Conservation (phyloP, 2,888 invertebrate genomes). For the Agrochola circellaris region DNA sequence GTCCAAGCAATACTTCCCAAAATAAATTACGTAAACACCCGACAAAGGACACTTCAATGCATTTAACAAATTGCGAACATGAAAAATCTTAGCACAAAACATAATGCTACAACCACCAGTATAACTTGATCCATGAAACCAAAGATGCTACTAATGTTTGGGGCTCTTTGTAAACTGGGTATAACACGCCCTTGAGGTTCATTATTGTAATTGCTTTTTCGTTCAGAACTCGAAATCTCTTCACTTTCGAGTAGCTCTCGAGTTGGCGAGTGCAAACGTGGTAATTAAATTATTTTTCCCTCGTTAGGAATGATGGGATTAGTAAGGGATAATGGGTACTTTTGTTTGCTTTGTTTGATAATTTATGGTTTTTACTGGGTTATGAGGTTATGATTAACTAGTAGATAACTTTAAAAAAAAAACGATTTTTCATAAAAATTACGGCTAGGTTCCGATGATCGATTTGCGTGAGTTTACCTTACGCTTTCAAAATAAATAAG, state of each 20-base stretch:
- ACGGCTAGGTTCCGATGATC: too few relatives aligned
- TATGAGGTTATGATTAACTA: constrained; percentile 8
- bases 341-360: constrained; percentile 61
- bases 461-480: too few relatives aligned
- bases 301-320: constrained; percentile 78
- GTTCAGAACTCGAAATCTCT: constrained; percentile 83
- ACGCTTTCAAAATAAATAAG: neutral
- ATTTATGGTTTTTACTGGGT: constrained; percentile 38
- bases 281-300: constrained; percentile 88
- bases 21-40: constrained; percentile 75
- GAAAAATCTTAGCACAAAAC: constrained; percentile 77
- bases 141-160: constrained; percentile 26
- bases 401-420: neutral
- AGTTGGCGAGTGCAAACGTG: constrained; percentile 81
- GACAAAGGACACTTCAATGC: constrained; percentile 79
- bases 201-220: constrained; percentile 86
- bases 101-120: constrained; percentile 53
- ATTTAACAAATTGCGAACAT: constrained; percentile 84
- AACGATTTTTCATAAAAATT: neutral
- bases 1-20: constrained; percentile 59
- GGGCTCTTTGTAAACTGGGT: constrained; percentile 66
- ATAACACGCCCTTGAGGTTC: constrained; percentile 81
- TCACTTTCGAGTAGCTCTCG: constrained; percentile 84
- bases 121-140: constrained; percentile 29
- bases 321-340: constrained; percentile 80